A percentile compares a stretch with the other conserved stretches of the same genome.
Conservation (phyloP, 2,888 invertebrate species). For the Agriopis leucophaearia region DNA sequence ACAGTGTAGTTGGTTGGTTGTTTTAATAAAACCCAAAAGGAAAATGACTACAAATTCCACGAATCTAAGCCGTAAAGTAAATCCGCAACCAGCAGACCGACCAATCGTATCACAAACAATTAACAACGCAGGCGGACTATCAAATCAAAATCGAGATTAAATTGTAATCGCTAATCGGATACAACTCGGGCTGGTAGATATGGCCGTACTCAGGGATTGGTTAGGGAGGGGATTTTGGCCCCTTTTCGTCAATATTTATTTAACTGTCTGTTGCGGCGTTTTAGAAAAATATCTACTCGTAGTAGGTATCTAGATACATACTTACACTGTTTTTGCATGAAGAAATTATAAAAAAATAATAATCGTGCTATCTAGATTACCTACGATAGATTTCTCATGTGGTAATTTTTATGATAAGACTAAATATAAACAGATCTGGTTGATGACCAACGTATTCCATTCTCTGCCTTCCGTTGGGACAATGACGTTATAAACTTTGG, state of each 20-base stretch:
- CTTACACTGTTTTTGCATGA: too few species aligned
- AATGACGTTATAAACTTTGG: too few species aligned
- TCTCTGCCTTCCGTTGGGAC: too few species aligned
- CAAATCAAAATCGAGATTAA: constrained; percentile 53
- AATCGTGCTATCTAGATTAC: too few species aligned
- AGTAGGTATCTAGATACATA: too few species aligned
- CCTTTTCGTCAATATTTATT: background rate
- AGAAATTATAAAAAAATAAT: too few species aligned
- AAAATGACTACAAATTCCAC: constrained; percentile 24
- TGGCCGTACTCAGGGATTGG: constrained; percentile 11
- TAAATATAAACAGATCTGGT: too few species aligned
- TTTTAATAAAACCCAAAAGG: constrained; percentile 10
- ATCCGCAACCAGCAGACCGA: constrained; percentile 27
- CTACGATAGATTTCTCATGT: too few species aligned
- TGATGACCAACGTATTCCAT: too few species aligned
- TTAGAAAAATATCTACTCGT: background rate
- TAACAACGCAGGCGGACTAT: constrained; percentile 40
- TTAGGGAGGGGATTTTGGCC: background rate
- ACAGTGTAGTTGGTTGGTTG: background rate
- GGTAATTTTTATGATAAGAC: too few species aligned
- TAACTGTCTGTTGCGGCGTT: background rate
- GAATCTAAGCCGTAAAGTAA: constrained; percentile 28
- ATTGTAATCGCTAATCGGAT: constrained; percentile 46
- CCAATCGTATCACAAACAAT: constrained; percentile 47
- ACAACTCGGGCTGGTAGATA: constrained; percentile 6